Evolutionary conservation across 2,113 vertebrate species (phyloP).

Genomic region (Paraplagusia blochii): DNA sequence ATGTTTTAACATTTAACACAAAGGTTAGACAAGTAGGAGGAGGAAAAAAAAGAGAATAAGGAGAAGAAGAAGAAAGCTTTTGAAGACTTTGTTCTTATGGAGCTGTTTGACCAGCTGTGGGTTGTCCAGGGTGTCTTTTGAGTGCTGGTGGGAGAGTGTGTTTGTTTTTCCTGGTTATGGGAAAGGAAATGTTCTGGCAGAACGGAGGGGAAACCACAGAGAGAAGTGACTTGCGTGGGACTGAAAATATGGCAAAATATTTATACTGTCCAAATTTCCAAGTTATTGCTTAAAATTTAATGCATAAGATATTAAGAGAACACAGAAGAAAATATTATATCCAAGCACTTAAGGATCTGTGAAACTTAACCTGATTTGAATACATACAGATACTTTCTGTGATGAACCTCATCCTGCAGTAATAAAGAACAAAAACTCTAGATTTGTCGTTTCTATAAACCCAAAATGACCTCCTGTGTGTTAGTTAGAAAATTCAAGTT

Average conservation of each 20-base stretch:
- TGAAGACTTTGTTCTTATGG: not conserved
- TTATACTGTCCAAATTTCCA: too few relatives aligned
- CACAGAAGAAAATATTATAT: too few relatives aligned
- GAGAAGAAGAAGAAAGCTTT: not conserved
- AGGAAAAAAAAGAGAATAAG: not conserved
- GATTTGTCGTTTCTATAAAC: too few relatives aligned
- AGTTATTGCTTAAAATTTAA: too few relatives aligned
- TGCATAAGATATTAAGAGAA: too few relatives aligned
- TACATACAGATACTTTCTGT: too few relatives aligned
- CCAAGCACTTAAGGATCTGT: too few relatives aligned
- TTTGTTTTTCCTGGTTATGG: not conserved
- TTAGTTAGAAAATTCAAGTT: not conserved
- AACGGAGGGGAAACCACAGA: conserved; percentile 1
- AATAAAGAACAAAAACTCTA: too few relatives aligned
- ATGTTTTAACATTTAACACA: not conserved
- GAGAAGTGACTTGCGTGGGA: not conserved
- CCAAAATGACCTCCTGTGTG: too few relatives aligned
- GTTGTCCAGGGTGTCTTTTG: conserved; percentile 32
- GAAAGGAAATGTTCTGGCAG: conserved; percentile 22
- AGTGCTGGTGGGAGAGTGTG: not conserved
- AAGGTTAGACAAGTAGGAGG: not conserved
- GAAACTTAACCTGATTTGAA: too few relatives aligned
- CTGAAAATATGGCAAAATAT: too few relatives aligned
- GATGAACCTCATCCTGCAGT: too few relatives aligned
- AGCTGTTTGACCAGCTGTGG: conserved; percentile 13